phyloP scores from a whole-genome alignment of 2,888 invertebrate species.

The Microctonus aethiopoides region DNA sequence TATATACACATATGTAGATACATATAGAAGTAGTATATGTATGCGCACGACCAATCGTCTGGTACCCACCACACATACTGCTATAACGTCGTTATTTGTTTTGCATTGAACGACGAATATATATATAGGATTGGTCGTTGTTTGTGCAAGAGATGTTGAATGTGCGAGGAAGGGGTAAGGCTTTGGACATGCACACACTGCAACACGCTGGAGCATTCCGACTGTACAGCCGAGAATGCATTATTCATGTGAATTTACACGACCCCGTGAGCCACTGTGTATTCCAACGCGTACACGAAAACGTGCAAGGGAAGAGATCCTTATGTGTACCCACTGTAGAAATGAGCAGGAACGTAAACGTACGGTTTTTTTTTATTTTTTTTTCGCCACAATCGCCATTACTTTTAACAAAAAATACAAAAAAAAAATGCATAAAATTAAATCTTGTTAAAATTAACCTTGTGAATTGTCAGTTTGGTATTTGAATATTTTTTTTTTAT shows the following conservation, averaged over 20 bases:
- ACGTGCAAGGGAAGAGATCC: constrained; percentile 10
- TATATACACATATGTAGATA: neutral
- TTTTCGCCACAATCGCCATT: neutral
- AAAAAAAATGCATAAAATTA: neutral
- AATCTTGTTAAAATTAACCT: too few relatives aligned
- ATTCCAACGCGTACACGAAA: constrained; percentile 19
- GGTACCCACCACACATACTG: neutral
- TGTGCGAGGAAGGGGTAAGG: neutral
- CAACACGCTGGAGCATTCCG: neutral
- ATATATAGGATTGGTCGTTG: neutral
- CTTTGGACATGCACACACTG: constrained; percentile 12
- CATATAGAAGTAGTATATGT: neutral
- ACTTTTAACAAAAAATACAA: neutral
- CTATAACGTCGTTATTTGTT: constrained; percentile 35
- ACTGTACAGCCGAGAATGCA: constrained; percentile 29
- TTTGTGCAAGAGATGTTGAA: neutral
- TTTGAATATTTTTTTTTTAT: too few relatives aligned
- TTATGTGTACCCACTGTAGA: constrained; percentile 17
- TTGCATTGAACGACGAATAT: constrained; percentile 28
- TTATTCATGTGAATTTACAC: constrained; percentile 39
- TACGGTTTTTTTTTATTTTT: neutral
- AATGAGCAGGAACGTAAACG: neutral
- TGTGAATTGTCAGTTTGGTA: too few relatives aligned
- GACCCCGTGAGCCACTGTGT: constrained; percentile 25
- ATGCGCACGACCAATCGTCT: neutral